A percentile compares a stretch with the other conserved stretches of the same genome.
phyloP scores from a whole-genome alignment of 1,140 invertebrate genomes.

The Drosophila pseudoobscura region DNA sequence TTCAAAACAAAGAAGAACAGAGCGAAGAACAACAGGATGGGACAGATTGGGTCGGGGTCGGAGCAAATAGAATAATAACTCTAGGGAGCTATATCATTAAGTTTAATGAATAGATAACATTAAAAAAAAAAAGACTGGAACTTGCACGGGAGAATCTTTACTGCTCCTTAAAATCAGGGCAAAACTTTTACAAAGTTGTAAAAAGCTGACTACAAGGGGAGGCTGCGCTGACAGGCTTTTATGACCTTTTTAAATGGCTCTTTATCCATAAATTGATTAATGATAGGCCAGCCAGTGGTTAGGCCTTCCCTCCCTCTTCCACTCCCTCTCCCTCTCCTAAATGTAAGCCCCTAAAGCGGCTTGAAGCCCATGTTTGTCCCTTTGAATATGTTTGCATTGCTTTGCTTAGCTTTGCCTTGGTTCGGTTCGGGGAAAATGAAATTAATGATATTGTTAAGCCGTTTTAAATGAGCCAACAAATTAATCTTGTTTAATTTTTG shows the following conservation, averaged over 20 bases:
- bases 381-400: constrained; percentile 30
- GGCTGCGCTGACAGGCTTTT: constrained; percentile 31
- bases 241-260: constrained; percentile 49
- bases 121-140: constrained; percentile 15
- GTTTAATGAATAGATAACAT: constrained; percentile 69
- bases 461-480: constrained; percentile 66
- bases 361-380: constrained; percentile 39
- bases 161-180: constrained; percentile 8
- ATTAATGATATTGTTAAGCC: constrained; percentile 71
- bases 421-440: constrained; percentile 23
- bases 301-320: too few relatives aligned
- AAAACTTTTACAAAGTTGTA: constrained; percentile 21
- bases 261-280: constrained; percentile 51
- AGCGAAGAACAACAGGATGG: constrained; percentile 22
- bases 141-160: constrained; percentile 8
- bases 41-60: not conserved
- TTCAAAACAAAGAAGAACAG: constrained; percentile 50
- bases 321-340: constrained; percentile 4
- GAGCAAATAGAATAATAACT: not conserved
- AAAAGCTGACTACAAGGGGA: constrained; percentile 18
- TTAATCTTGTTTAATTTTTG: constrained; percentile 72
- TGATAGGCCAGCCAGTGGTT: constrained; percentile 12
- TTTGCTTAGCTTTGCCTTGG: too few relatives aligned
- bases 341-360: constrained; percentile 29
- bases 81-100: constrained; percentile 57